A percentile compares a stretch with the other conserved stretches of the same genome.
phyloP scores from a whole-genome alignment of 2,797 vertebrate species.

The Scomberomorus guttatus region DNA sequence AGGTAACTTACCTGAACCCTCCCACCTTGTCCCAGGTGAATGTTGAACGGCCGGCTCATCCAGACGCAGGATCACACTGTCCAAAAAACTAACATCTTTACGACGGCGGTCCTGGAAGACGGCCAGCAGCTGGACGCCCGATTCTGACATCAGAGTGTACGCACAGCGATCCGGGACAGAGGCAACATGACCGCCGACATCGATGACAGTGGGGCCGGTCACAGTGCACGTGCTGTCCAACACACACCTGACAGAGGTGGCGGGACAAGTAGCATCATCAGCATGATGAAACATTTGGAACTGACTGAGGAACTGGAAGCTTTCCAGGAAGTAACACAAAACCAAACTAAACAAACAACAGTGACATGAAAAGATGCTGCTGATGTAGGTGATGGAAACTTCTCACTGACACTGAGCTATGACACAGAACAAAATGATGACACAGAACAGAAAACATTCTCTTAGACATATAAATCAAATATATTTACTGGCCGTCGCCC shows the following conservation, averaged over 20 bases:
- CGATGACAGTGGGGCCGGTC: conserved; percentile 22
- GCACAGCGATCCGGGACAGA: neutral
- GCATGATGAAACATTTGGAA: too few relatives aligned
- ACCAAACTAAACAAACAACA: too few relatives aligned
- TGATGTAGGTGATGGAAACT: too few relatives aligned
- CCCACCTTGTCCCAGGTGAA: conserved; percentile 24
- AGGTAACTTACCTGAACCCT: conserved; percentile 20
- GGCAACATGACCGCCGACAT: neutral
- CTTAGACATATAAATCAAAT: too few relatives aligned
- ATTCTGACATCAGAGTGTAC: conserved; percentile 11
- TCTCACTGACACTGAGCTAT: too few relatives aligned
- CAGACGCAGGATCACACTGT: conserved; percentile 1
- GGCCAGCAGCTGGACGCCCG: neutral
- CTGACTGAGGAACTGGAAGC: too few relatives aligned
- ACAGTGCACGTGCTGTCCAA: conserved; percentile 14
- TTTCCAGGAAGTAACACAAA: too few relatives aligned
- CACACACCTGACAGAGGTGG: neutral
- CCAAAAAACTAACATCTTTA: conserved; percentile 29
- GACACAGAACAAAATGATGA: too few relatives aligned
- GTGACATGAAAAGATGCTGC: too few relatives aligned
- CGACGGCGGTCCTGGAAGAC: conserved; percentile 14
- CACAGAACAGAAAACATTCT: too few relatives aligned
- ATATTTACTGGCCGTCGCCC: too few relatives aligned
- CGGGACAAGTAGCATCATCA: neutral
- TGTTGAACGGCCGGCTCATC: accelerated